phyloP scores from a whole-genome alignment of 2,797 vertebrate genomes.

The Rhadinocentrus ornatus region DNA sequence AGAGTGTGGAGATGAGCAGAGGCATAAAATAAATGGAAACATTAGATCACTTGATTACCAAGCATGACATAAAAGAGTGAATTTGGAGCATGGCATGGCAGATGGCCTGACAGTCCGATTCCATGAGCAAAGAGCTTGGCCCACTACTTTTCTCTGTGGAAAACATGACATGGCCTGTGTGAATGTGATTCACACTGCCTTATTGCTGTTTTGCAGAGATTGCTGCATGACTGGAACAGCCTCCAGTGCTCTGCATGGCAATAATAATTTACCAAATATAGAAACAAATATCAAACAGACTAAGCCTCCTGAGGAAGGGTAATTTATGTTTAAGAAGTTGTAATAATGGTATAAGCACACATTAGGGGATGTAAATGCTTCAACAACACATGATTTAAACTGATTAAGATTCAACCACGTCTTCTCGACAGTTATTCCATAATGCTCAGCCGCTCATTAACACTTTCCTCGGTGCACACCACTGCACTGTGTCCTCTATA shows the following conservation, averaged over 20 bases:
- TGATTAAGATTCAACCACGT: slow-evolving; percentile 43
- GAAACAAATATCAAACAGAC: slow-evolving; percentile 54
- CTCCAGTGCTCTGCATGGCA: slow-evolving; percentile 42
- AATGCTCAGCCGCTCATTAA: slow-evolving; percentile 37
- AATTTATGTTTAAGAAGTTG: slow-evolving; percentile 38
- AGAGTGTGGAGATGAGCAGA: slow-evolving; percentile 36
- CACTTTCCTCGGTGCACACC: slow-evolving; percentile 19
- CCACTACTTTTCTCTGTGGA: slow-evolving; percentile 51
- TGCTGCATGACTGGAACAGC: slow-evolving; percentile 43
- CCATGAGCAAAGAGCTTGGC: slow-evolving; percentile 64
- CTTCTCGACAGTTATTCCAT: slow-evolving; percentile 8
- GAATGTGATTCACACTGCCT: slow-evolving; percentile 40
- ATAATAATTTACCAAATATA: slow-evolving; percentile 65
- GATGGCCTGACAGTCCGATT: slow-evolving; percentile 67
- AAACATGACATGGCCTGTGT: slow-evolving; percentile 65
- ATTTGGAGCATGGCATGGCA: slow-evolving; percentile 52
- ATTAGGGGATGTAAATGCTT: slow-evolving; percentile 22
- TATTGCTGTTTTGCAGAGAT: slow-evolving; percentile 50
- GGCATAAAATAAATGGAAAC: slow-evolving; percentile 52
- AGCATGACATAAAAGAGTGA: slow-evolving; percentile 53
- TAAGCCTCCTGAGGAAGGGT: slow-evolving; percentile 49
- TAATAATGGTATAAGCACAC: slow-evolving; percentile 30
- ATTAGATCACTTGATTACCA: slow-evolving; percentile 61
- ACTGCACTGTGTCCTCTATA: slow-evolving; percentile 9
- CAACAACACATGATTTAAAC: slow-evolving; percentile 30